Base-by-base conservation (phyloP, 2,113 vertebrate species). In the Toxostoma redivivum region DNA sequence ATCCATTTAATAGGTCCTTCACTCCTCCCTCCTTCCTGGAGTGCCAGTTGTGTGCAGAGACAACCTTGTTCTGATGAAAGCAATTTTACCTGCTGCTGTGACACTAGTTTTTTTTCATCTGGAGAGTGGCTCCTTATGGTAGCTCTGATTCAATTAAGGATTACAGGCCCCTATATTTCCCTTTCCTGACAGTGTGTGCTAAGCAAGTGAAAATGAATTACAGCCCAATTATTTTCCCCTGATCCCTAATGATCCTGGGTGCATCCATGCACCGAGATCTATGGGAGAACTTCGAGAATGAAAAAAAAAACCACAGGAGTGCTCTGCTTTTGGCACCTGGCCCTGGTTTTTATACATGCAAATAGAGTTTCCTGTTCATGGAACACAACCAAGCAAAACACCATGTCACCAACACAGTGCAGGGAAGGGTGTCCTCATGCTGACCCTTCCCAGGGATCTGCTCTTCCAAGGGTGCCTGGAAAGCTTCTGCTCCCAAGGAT, bases 341-440 rank as follows among this genome's bases (percentile, higher is more conserved):
- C 69, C 79, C 82, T 83, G 72, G 5, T 30, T 86, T 96, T 93
- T 88, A 92, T 71, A 84, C 86, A 95, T 81, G 93, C 82, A 97
- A 90, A 48, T n/a, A 0, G 3, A 88, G 69, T 78, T 74, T 67
- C 40, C 88, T 71, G 37, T 4, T 51, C 74, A 27, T 12, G 16
- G 65, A 78, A 83, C 91, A 83, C 86, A 86, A 71, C 47, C 50
- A 60, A 51, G n/a, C 27, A 38, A 10, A 51, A 47, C 56, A 44
- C 6, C 3, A 27, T 3, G 56, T 14, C 79, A 47, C 17, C 28
- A 81, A 8, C 61, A 18, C 12, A 48, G 72, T 1, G 11, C 64
- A 33, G 51, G 56, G 85, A 92, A 91, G 30, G 70, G 30, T 15
- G 7, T 72, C 73, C 61, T 47, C 54, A 3, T 0, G 0, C 44